A percentile compares a stretch with the other conserved stretches of the same genome.
Conservation (phyloP, 2,797 vertebrate species). For the Aplochiton taeniatus region DNA sequence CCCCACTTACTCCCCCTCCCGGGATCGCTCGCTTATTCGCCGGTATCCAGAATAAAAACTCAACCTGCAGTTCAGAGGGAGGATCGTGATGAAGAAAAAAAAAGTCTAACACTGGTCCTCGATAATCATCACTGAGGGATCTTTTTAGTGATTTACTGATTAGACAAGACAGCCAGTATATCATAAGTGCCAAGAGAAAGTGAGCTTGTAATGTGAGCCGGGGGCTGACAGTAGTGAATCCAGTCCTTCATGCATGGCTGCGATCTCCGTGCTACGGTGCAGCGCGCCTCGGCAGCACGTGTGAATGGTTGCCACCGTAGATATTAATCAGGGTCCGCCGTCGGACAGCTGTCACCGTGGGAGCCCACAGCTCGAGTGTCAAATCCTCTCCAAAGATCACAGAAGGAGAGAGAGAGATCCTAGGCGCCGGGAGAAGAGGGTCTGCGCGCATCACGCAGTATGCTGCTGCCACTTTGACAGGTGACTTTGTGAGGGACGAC, state of each 20-base stretch:
- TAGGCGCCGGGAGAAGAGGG: slow-evolving; percentile 52
- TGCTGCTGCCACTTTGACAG: slow-evolving; percentile 66
- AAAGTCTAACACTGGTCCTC: too few species aligned
- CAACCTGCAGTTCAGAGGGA: too few species aligned
- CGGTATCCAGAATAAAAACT: background rate
- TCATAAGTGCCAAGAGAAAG: slow-evolving; percentile 2
- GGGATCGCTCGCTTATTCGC: slow-evolving; percentile 49
- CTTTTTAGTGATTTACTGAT: too few species aligned
- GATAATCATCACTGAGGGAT: too few species aligned
- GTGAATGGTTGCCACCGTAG: slow-evolving; percentile 66
- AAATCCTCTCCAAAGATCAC: slow-evolving; percentile 62
- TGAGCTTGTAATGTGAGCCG: slow-evolving; percentile 56
- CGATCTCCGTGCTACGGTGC: slow-evolving; percentile 34
- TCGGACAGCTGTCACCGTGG: slow-evolving; percentile 69
- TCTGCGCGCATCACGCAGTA: slow-evolving; percentile 59
- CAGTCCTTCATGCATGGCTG: slow-evolving; percentile 47
- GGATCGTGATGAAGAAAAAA: too few species aligned
- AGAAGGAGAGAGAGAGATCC: slow-evolving; percentile 57
- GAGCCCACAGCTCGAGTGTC: slow-evolving; percentile 67
- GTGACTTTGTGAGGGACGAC: slow-evolving; percentile 64
- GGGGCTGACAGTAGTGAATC: slow-evolving; percentile 49
- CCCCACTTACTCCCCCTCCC: slow-evolving; percentile 43
- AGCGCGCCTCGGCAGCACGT: slow-evolving; percentile 51
- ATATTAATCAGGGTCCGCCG: slow-evolving; percentile 75
- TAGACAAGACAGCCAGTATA: too few species aligned